A percentile compares a stretch with the other conserved stretches of the same genome.
phyloP scores from a whole-genome alignment of 2,113 vertebrate species.

The Edolisoma coerulescens region DNA sequence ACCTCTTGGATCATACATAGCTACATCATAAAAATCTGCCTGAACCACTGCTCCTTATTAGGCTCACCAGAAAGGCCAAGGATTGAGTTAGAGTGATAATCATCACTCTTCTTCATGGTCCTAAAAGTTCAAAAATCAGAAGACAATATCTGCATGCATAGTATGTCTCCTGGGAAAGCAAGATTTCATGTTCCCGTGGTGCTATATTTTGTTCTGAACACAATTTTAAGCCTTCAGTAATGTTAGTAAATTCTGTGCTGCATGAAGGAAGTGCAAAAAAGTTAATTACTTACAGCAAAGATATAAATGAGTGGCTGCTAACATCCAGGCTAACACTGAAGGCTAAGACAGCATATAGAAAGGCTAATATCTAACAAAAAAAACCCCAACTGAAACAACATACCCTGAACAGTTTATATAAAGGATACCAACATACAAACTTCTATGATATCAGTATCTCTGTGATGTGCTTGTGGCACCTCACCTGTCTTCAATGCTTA shows the following conservation, averaged over 20 bases:
- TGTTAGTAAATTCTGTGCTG: not conserved
- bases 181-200: not conserved
- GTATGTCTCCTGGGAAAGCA: not conserved
- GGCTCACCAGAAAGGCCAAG: not conserved
- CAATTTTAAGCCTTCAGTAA: not conserved
- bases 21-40: not conserved
- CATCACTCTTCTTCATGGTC: not conserved
- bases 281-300: not conserved
- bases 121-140: not conserved
- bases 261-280: not conserved
- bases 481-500: not conserved
- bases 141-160: not conserved
- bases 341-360: not conserved
- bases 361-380: not conserved
- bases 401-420: not conserved
- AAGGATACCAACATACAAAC: not conserved
- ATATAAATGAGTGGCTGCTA: not conserved
- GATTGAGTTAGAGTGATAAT: not conserved
- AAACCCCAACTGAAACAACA: rapidly evolving
- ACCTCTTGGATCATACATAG: not conserved
- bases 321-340: not conserved
- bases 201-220: not conserved
- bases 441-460: not conserved
- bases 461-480: not conserved
- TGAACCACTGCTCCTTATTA: not conserved